These are phyloP conservation scores for Drosophila putrida DNA, from an alignment of 2,888 invertebrate species.

Conservation along the genomic window DNA sequence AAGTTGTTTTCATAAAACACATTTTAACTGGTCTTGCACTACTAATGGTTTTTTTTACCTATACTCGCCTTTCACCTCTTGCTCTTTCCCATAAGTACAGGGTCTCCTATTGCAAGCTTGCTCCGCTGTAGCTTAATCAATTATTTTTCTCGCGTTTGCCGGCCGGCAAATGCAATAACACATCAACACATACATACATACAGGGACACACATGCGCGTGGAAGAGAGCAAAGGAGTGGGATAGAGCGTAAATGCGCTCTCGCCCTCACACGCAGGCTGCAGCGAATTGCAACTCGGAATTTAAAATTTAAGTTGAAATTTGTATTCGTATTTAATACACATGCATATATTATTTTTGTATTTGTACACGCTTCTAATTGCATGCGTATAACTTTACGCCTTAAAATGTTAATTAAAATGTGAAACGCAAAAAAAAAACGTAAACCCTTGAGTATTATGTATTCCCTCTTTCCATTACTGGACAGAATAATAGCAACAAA, in stretches of 20 bases:
- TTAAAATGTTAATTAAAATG: slow-evolving; percentile 81
- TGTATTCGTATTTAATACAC: slow-evolving; percentile 20
- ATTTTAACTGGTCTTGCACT: no score
- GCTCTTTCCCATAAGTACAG: no score
- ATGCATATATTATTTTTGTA: slow-evolving; percentile 48
- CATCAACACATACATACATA: slow-evolving; percentile 10
- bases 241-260: slow-evolving; percentile 24
- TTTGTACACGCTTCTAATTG: slow-evolving; percentile 60
- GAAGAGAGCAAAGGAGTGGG: slow-evolving; percentile 15
- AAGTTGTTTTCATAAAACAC: no score
- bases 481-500: not conserved
- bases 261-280: slow-evolving; percentile 35
- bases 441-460: slow-evolving; percentile 14
- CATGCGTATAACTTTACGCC: slow-evolving; percentile 76
- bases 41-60: no score
- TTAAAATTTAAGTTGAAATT: slow-evolving; percentile 41
- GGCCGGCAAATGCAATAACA: slow-evolving; percentile 62
- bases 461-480: not conserved
- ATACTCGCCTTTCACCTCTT: no score
- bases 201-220: slow-evolving; percentile 19
- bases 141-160: slow-evolving; percentile 46
- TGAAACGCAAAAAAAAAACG: slow-evolving; percentile 62
- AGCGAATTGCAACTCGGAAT: slow-evolving; percentile 39
- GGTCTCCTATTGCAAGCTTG: no score
- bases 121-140: no score